Conservation (phyloP, 2,797 vertebrate genomes). For the Halcyon badia region DNA sequence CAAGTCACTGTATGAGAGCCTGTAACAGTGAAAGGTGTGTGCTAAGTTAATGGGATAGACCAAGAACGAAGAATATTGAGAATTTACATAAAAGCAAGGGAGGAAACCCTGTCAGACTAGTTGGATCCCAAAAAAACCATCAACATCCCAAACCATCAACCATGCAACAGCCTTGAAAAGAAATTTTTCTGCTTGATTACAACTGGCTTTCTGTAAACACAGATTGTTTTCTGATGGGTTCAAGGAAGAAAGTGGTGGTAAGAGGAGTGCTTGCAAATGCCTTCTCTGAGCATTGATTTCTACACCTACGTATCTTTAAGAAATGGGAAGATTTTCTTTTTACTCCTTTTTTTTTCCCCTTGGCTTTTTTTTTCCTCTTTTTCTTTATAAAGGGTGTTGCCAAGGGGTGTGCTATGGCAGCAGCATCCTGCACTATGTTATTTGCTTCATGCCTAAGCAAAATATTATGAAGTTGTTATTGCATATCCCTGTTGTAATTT, state of each 20-base stretch:
- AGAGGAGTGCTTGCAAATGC: not conserved
- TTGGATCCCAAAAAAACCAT: not conserved
- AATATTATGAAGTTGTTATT: constrained; percentile 57
- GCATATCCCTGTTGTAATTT: constrained; percentile 10
- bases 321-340: not conserved
- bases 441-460: constrained; percentile 54
- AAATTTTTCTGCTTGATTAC: not conserved
- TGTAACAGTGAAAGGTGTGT: not conserved
- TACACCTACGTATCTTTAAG: not conserved
- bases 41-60: not conserved
- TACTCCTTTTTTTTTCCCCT: accelerated
- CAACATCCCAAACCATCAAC: too few species aligned
- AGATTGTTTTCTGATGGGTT: not conserved
- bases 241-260: not conserved
- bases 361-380: not conserved
- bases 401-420: not conserved
- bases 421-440: constrained; percentile 11
- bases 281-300: not conserved
- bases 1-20: not conserved
- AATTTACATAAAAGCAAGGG: not conserved
- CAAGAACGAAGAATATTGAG: not conserved
- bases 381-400: not conserved
- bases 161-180: not conserved
- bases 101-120: not conserved
- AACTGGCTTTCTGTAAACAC: not conserved